Evolutionary conservation across 2,797 vertebrate genomes (phyloP).

Genomic region (Triplophysa yarkandensis): DNA sequence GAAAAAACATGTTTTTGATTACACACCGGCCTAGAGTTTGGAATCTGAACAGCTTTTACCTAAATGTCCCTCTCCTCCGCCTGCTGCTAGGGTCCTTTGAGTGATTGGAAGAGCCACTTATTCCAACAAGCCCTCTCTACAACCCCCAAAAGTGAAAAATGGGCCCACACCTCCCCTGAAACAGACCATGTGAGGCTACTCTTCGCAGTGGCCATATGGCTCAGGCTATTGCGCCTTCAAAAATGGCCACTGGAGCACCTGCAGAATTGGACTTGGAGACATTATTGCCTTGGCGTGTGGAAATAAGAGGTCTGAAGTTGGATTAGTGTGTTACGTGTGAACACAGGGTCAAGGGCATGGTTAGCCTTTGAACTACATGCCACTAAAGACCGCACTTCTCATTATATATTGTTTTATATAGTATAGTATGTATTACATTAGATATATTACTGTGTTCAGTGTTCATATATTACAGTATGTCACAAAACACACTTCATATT

Average conservation of each 20-base stretch:
- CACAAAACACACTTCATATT: too few species aligned
- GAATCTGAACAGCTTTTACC: slow-evolving; percentile 41
- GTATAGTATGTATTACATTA: too few species aligned
- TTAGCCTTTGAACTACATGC: slow-evolving; percentile 57
- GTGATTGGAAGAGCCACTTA: slow-evolving; percentile 51
- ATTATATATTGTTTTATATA: too few species aligned
- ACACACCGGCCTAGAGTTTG: slow-evolving; percentile 47
- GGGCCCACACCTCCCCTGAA: slow-evolving; percentile 31
- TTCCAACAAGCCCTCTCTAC: slow-evolving; percentile 42
- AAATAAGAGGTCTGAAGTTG: slow-evolving; percentile 65
- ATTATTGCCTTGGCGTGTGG: slow-evolving; percentile 52
- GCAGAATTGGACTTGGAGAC: slow-evolving; percentile 59
- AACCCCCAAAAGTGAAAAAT: slow-evolving; percentile 47
- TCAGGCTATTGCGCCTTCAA: slow-evolving; percentile 46
- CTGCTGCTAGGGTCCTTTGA: slow-evolving; percentile 33
- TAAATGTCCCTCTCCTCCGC: slow-evolving; percentile 37
- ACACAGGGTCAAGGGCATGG: slow-evolving; percentile 65
- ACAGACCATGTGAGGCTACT: slow-evolving; percentile 36
- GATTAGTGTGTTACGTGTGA: slow-evolving; percentile 72
- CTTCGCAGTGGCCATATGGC: slow-evolving; percentile 57
- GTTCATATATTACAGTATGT: too few species aligned
- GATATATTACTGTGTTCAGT: too few species aligned
- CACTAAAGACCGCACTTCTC: slow-evolving; percentile 42
- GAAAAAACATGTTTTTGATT: slow-evolving; percentile 71
- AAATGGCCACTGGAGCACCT: slow-evolving; percentile 65